Conservation (phyloP, 2,113 vertebrate genomes). For the Austrofundulus limnaeus region DNA sequence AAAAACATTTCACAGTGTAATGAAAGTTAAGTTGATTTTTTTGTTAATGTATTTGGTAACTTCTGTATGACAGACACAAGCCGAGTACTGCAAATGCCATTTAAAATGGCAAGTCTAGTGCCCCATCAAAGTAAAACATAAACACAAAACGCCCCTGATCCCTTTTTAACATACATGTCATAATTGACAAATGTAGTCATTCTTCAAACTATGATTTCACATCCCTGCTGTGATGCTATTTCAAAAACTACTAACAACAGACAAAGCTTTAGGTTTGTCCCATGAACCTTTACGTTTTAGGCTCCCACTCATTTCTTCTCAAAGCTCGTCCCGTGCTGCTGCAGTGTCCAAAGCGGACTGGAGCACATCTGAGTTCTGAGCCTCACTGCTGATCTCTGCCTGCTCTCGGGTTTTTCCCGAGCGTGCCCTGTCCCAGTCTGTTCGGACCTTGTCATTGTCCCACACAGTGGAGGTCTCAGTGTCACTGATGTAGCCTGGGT, state of each 20-base stretch:
- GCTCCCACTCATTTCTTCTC: conserved; percentile 62
- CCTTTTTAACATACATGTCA: conserved; percentile 41
- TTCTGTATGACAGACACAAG: conserved; percentile 72
- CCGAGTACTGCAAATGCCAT: conserved; percentile 72
- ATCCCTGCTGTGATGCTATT: conserved; percentile 30
- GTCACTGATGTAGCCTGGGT: conserved; percentile 89
- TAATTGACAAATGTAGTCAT: conserved; percentile 28
- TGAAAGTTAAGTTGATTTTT: conserved; percentile 21
- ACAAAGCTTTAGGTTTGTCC: conserved; percentile 1
- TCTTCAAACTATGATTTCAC: conserved; percentile 20
- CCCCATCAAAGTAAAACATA: conserved; percentile 36
- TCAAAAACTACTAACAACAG: conserved; percentile 25
- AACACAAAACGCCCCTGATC: conserved; percentile 30
- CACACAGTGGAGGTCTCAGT: conserved; percentile 93
- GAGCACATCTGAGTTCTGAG: conserved; percentile 88
- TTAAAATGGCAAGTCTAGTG: conserved; percentile 68
- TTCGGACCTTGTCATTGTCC: conserved; percentile 85
- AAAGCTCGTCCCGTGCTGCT: conserved; percentile 88
- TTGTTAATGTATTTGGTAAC: conserved; percentile 16
- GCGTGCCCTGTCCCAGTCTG: conserved; percentile 89
- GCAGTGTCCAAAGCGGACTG: conserved; percentile 87
- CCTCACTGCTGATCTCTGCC: conserved; percentile 84
- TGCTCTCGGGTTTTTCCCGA: conserved; percentile 88
- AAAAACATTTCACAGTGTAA: conserved; percentile 38
- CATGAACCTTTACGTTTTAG: conserved; percentile 12